Evolutionary conservation across 2,888 invertebrate genomes (phyloP).

Genomic region (Tridacna crocea): DNA sequence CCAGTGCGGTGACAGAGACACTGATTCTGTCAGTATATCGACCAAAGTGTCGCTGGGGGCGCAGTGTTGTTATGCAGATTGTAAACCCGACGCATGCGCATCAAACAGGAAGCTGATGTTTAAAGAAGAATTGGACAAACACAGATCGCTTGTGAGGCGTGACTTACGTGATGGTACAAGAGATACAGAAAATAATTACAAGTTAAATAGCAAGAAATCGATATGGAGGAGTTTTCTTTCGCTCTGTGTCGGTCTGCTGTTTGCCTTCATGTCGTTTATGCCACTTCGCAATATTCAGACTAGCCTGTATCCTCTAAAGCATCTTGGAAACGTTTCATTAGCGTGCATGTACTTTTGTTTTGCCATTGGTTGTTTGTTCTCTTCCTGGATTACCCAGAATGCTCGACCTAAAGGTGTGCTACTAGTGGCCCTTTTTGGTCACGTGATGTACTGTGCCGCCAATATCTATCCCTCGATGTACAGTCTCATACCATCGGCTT

Average conservation of each 20-base stretch:
- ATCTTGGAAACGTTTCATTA: conserved; percentile 74
- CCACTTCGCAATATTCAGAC: conserved; percentile 74
- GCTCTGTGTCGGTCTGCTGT: conserved; percentile 65
- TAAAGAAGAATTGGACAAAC: conserved; percentile 58
- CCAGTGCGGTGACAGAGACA: conserved; percentile 17
- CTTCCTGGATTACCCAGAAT: conserved; percentile 72
- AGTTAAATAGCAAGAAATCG: conserved; percentile 62
- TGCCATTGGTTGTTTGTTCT: conserved; percentile 73
- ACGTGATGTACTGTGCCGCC: conserved; percentile 76
- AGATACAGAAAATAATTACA: conserved; percentile 53
- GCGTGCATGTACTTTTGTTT: conserved; percentile 75
- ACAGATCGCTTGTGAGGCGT: conserved; percentile 45
- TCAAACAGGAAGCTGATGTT: conserved; percentile 45
- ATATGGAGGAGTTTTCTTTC: conserved; percentile 71
- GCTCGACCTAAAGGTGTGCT: conserved; percentile 75
- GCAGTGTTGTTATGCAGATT: conserved; percentile 21
- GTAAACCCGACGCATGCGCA: conserved; percentile 11
- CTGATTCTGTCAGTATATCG: conserved; percentile 31
- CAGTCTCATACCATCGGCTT: conserved; percentile 73
- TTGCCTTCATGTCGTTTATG: conserved; percentile 71
- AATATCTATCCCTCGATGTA: conserved; percentile 76
- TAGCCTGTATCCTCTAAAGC: conserved; percentile 68
- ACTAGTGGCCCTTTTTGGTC: conserved; percentile 73
- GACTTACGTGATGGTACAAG: conserved; percentile 47
- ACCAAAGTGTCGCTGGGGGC: conserved; percentile 27